Evolutionary conservation across 2,888 invertebrate genomes (phyloP).

Genomic region (Phasia obesa): DNA sequence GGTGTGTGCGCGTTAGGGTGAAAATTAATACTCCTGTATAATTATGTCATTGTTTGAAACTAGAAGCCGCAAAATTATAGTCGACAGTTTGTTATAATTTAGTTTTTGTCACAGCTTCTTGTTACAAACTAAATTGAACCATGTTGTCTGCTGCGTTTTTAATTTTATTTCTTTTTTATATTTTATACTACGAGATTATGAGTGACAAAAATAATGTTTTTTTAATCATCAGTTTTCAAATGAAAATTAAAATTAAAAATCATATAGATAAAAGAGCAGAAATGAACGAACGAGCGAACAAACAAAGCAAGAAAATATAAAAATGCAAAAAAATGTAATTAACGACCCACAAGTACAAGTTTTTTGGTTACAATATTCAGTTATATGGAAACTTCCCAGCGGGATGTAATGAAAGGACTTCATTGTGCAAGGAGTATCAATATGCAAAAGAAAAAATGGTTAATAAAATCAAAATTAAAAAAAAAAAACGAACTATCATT

Average conservation of each 20-base stretch:
- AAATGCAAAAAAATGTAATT: not conserved
- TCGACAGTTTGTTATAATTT: constrained; percentile 10
- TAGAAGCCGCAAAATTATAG: not conserved
- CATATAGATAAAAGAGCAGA: not conserved
- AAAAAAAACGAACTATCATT: no score
- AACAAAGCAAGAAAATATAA: not conserved
- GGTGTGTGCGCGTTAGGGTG: not conserved
- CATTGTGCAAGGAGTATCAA: no score
- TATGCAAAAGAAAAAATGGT: no score
- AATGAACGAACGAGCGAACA: not conserved
- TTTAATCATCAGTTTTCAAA: constrained; percentile 37
- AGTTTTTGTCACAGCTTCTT: constrained; percentile 19
- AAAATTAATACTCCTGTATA: constrained; percentile 14
- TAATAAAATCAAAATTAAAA: no score
- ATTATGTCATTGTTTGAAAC: constrained; percentile 35
- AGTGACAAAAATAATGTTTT: constrained; percentile 34
- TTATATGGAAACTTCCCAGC: no score
- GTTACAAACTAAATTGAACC: not conserved
- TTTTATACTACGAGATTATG: not conserved
- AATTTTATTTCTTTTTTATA: not conserved
- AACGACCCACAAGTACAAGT: not conserved
- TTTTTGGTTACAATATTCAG: not conserved
- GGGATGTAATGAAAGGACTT: no score
- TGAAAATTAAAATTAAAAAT: constrained; percentile 37
- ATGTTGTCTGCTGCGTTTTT: not conserved